Evolutionary conservation across 1,140 invertebrate genomes (phyloP).

Genomic region (Rhopalosiphum padi): DNA sequence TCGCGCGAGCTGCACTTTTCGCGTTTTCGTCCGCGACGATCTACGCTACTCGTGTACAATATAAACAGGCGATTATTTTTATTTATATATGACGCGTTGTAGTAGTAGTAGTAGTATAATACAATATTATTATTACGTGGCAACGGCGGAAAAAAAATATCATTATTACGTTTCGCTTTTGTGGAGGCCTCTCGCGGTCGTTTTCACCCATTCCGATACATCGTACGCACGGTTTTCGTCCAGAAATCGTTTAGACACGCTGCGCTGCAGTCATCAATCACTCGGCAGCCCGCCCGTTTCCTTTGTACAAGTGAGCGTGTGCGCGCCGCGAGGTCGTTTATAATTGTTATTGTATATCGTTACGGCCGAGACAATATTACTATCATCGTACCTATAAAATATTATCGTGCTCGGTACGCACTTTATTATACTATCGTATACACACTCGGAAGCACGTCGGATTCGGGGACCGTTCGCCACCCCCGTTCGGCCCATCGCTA

Average conservation of each 20-base stretch:
- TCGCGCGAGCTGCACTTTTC: background rate
- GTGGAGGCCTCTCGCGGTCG: background rate
- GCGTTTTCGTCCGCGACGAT: too few relatives aligned
- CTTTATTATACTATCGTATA: background rate
- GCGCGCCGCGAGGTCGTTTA: background rate
- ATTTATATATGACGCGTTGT: background rate
- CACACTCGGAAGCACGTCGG: background rate
- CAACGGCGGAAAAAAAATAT: background rate
- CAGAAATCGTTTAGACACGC: background rate
- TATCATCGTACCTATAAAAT: background rate
- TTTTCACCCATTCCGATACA: background rate
- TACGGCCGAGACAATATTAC: background rate
- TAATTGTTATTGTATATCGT: conserved; percentile 6
- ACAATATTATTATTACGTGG: background rate
- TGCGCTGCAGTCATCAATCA: background rate
- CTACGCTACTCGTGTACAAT: background rate
- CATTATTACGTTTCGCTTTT: background rate
- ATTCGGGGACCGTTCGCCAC: background rate
- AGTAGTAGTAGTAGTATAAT: background rate
- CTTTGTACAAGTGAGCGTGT: background rate
- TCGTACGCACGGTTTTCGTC: background rate
- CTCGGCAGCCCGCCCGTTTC: background rate
- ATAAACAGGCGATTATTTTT: background rate
- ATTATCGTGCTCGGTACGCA: background rate
- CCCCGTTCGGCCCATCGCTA: background rate